Percentiles rank a stretch among this genome's conserved stretches.
These are phyloP conservation scores for Selenia dentaria DNA, from an alignment of 2,888 invertebrate species.

Conservation along the genomic window DNA sequence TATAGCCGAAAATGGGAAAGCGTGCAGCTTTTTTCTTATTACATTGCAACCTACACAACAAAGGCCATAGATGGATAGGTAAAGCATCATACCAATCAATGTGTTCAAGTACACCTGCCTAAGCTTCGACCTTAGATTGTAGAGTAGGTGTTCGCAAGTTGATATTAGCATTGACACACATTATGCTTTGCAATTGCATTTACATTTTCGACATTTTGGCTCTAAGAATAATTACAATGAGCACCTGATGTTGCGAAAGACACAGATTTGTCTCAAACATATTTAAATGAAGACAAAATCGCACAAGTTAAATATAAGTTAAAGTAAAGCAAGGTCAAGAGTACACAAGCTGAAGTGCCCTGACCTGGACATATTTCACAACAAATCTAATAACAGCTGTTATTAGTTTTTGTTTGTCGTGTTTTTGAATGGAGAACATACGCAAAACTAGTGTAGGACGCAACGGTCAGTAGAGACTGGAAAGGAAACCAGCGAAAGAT, in stretches of 20 bases:
- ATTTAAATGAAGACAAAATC: too few relatives aligned
- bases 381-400: too few relatives aligned
- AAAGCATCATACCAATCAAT: slow-evolving; percentile 50
- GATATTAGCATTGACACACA: slow-evolving; percentile 78
- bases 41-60: slow-evolving; percentile 26
- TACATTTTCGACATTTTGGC: slow-evolving; percentile 57
- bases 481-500: too few relatives aligned
- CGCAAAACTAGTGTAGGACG: too few relatives aligned
- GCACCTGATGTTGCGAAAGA: slow-evolving; percentile 46
- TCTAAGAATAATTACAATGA: slow-evolving; percentile 55
- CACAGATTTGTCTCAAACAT: slow-evolving; percentile 18
- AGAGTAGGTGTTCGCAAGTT: slow-evolving; percentile 61
- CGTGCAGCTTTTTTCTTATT: slow-evolving; percentile 20
- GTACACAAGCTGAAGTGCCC: too few relatives aligned
- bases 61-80: slow-evolving; percentile 38
- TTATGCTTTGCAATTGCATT: slow-evolving; percentile 56
- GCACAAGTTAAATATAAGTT: too few relatives aligned
- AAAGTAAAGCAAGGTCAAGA: too few relatives aligned
- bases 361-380: too few relatives aligned
- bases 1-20: neutral
- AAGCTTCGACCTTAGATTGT: slow-evolving; percentile 59
- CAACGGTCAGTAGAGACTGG: too few relatives aligned
- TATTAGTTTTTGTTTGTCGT: too few relatives aligned
- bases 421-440: too few relatives aligned
- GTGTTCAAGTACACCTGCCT: slow-evolving; percentile 53